These are phyloP conservation scores for Nothoprocta pentlandii DNA, from an alignment of 2,113 vertebrate species.

Conservation along the genomic window DNA sequence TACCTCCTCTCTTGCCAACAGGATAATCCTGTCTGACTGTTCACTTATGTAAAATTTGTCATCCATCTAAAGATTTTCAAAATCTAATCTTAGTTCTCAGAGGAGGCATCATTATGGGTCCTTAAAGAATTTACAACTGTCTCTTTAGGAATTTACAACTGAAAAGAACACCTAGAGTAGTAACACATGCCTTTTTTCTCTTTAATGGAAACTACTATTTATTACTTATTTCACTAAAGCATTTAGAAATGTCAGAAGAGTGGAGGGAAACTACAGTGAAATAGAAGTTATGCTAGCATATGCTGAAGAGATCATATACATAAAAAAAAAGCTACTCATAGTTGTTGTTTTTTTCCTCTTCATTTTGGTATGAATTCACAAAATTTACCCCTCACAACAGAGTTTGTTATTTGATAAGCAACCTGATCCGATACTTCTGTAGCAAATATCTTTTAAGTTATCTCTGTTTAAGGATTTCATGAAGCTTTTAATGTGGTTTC, in stretches of 20 bases:
- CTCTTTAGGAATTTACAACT: not conserved
- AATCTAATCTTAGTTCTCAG: not conserved
- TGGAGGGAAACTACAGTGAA: not conserved
- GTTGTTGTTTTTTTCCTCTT: not conserved
- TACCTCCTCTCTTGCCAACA: not conserved
- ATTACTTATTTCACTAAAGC: not conserved
- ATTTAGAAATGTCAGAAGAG: not conserved
- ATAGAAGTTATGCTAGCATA: not conserved
- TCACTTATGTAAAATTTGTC: not conserved
- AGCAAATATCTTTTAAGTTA: not conserved
- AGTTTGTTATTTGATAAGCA: not conserved
- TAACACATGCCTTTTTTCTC: not conserved
- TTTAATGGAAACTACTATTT: not conserved
- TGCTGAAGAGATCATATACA: not conserved
- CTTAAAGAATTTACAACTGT: not conserved
- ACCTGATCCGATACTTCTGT: not conserved
- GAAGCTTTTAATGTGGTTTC: rapidly evolving
- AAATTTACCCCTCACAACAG: not conserved
- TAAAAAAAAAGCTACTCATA: not conserved
- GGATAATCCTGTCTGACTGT: not conserved
- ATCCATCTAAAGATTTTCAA: constrained; percentile 20
- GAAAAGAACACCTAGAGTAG: not conserved
- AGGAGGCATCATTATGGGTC: not conserved
- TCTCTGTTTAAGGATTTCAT: not conserved
- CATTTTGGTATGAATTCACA: not conserved